Conservation (phyloP, 1,140 invertebrate genomes). For the Hydropsyche tenuis region DNA sequence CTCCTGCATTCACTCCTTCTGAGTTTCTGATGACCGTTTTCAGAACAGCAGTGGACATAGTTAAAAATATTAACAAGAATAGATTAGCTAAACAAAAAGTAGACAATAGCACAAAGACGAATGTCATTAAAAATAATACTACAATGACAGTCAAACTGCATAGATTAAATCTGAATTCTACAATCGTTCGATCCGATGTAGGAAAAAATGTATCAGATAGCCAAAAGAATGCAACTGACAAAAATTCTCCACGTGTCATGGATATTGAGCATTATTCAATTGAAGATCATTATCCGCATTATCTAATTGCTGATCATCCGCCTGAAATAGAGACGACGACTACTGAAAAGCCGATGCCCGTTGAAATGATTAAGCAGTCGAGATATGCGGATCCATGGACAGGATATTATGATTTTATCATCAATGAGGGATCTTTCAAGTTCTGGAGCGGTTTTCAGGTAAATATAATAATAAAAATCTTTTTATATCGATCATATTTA, state of each 20-base stretch:
- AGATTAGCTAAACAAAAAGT: constrained; percentile 39
- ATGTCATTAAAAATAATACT: neutral
- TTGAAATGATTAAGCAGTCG: constrained; percentile 56
- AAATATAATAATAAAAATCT: too few relatives aligned
- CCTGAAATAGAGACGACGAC: constrained; percentile 48
- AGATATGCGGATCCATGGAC: constrained; percentile 70
- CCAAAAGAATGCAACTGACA: neutral
- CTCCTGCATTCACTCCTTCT: constrained; percentile 53
- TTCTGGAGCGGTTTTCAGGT: constrained; percentile 87
- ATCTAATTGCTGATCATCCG: constrained; percentile 46
- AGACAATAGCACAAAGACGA: constrained; percentile 1
- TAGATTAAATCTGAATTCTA: constrained; percentile 21
- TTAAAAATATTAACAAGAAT: constrained; percentile 57
- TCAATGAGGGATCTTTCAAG: constrained; percentile 85
- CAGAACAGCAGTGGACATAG: constrained; percentile 56
- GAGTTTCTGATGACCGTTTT: constrained; percentile 56
- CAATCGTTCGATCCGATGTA: neutral
- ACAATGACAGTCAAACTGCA: constrained; percentile 35
- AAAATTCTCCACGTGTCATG: constrained; percentile 32
- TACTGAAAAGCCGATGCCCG: constrained; percentile 51
- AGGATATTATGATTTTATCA: constrained; percentile 82
- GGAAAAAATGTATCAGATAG: neutral
- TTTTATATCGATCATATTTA: too few relatives aligned
- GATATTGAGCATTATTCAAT: constrained; percentile 27
- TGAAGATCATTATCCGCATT: constrained; percentile 49